Evolutionary conservation across 2,888 invertebrate genomes (phyloP).

Genomic region (Amphipoea oculea): DNA sequence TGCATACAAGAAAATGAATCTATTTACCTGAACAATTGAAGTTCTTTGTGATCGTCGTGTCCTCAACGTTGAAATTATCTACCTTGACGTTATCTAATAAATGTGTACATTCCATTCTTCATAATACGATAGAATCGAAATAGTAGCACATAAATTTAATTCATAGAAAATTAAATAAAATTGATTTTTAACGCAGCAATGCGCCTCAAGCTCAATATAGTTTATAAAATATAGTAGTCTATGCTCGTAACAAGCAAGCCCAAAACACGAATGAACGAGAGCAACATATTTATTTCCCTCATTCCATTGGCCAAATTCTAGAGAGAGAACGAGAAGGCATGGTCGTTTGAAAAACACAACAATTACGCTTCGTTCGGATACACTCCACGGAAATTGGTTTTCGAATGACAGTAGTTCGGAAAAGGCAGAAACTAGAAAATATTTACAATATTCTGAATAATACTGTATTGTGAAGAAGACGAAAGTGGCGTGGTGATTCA

Average conservation of each 20-base stretch:
- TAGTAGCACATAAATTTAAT: conserved; percentile 73
- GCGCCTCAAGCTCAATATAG: conserved; percentile 63
- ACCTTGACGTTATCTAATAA: conserved; percentile 92
- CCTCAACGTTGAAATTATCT: conserved; percentile 87
- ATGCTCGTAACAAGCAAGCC: conserved; percentile 59
- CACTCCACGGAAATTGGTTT: conserved; percentile 18
- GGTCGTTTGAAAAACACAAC: conserved; percentile 73
- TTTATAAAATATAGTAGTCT: too few species aligned
- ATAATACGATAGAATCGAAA: conserved; percentile 76
- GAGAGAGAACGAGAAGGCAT: conserved; percentile 74
- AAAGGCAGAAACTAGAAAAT: not conserved
- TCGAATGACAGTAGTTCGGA: not conserved
- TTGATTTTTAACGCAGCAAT: conserved; percentile 68
- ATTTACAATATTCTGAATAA: not conserved
- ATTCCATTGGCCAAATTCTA: conserved; percentile 66
- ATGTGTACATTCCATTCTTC: conserved; percentile 93
- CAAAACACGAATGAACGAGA: conserved; percentile 74
- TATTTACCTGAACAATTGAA: conserved; percentile 92
- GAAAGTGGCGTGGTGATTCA: not conserved
- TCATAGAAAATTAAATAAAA: conserved; percentile 76
- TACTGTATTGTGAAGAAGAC: not conserved
- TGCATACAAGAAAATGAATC: conserved; percentile 68
- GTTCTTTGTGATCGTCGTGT: conserved; percentile 91
- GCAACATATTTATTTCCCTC: conserved; percentile 70
- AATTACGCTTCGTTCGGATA: conserved; percentile 72